Conservation (phyloP, 2,888 invertebrate genomes). For the Tetramorium bicarinatum region DNA sequence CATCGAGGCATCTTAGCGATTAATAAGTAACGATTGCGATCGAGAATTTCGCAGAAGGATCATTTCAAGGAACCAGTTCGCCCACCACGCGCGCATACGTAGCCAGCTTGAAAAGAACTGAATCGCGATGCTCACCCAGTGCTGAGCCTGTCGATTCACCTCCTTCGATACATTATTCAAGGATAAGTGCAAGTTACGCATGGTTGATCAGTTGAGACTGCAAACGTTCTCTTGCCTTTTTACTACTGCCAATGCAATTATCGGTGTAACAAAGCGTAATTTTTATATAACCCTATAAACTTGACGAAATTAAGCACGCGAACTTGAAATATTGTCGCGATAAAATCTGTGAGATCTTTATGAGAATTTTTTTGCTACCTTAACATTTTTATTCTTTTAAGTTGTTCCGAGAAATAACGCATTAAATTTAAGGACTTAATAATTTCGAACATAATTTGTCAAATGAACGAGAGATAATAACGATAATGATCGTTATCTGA, state of each 20-base stretch:
- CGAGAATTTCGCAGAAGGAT: constrained; percentile 68
- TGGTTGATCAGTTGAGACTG: constrained; percentile 21
- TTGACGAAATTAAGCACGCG: background rate
- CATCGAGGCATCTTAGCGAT: constrained; percentile 43
- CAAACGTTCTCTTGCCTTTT: constrained; percentile 8
- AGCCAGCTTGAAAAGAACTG: constrained; percentile 35
- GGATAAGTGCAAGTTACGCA: constrained; percentile 57
- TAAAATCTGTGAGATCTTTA: background rate
- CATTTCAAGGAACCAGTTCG: constrained; percentile 66
- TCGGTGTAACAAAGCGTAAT: constrained; percentile 14
- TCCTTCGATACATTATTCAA: constrained; percentile 71
- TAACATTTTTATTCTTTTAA: background rate
- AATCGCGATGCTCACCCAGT: constrained; percentile 60
- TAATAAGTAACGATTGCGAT: constrained; percentile 61
- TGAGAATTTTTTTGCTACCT: background rate
- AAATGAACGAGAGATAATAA: constrained; percentile 10
- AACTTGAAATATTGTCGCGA: background rate
- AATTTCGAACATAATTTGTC: background rate
- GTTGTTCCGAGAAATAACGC: background rate
- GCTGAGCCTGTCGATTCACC: constrained; percentile 68
- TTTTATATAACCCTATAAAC: background rate
- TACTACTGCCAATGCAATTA: constrained; percentile 11
- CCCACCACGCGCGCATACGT: constrained; percentile 66
- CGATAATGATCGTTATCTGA: constrained; percentile 11
- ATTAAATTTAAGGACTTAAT: background rate